Base-by-base conservation (phyloP, 2,113 vertebrate species). In the Acinonyx jubatus region DNA sequence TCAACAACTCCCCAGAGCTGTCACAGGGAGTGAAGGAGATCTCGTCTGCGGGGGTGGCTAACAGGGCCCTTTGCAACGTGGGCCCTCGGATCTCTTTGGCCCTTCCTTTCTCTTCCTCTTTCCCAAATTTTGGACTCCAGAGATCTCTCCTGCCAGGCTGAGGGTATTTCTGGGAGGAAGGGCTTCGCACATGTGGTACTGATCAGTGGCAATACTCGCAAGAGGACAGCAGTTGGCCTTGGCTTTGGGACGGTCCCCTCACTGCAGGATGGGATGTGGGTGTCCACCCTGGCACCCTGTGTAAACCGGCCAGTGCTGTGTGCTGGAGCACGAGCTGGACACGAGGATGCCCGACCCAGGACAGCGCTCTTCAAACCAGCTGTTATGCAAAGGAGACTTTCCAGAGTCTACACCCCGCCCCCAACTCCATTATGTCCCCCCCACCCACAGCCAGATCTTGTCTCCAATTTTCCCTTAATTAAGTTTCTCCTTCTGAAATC, bases 401-500 rank as follows among this genome's bases (percentile, higher is more conserved):
- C 33, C 38, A 52, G 74, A 19, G 10, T 5, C 11, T 36, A 21
- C 52, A 21, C 41, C 23, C 18, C 31, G 25, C 1, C 12, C 41
- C 33, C 55, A 36, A 2, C 16, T 48, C 21, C 25, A 11, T 29
- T 55, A 7, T 25, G 41, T 38, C 73, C 76, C 36, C 29, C 92
- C 29, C 45, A 73, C 76, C 36, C 23, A 85, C 29, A 36, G 57
- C 36, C 78, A 65, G 65, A 36, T 41, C 50, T 74, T 36, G 3
- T 69, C 89, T 96, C 86, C 57, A n/a, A 29, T 73, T 81, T 73
- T 82, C 27, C n/a, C 63, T 85, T 85, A 85, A 81, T 91, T 82
- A 85, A 71, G 27, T 76, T 65, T 88, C 48, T 57, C 55, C 21
- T 23, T 63, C 84, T 69, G 69, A 90, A 92, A 69, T 38, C 74